Evolutionary conservation across 2,797 vertebrate species (phyloP).

Genomic region (Sebastes nivosus): DNA sequence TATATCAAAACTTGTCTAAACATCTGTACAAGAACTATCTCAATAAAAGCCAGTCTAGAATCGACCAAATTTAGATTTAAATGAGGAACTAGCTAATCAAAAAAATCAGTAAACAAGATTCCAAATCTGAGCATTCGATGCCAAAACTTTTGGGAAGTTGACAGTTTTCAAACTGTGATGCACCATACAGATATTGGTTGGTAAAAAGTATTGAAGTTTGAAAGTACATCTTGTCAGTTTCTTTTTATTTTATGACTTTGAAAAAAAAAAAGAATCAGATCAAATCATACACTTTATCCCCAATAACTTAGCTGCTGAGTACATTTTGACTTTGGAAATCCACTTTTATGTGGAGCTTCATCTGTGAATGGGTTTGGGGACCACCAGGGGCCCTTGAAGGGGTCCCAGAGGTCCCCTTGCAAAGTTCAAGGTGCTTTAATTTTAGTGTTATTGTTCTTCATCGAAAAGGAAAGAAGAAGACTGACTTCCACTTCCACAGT

Average conservation of each 20-base stretch:
- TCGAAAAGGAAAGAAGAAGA: neutral
- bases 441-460: neutral
- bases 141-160: neutral
- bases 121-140: too few relatives aligned
- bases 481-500: neutral
- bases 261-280: neutral
- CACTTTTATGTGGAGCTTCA: neutral
- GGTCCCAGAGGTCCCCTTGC: too few relatives aligned
- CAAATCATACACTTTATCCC: neutral
- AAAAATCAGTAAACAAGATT: neutral
- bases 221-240: neutral
- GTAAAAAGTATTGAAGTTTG: too few relatives aligned
- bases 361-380: neutral
- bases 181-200: neutral
- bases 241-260: neutral
- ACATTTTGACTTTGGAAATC: neutral
- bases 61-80: rapidly evolving
- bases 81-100: neutral
- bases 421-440: neutral
- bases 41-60: neutral
- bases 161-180: neutral
- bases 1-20: neutral
- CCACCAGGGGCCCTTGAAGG: neutral
- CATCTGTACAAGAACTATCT: neutral
- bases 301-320: neutral